Evolutionary conservation across 2,113 vertebrate species (phyloP).

Genomic region (Python bivittatus): DNA sequence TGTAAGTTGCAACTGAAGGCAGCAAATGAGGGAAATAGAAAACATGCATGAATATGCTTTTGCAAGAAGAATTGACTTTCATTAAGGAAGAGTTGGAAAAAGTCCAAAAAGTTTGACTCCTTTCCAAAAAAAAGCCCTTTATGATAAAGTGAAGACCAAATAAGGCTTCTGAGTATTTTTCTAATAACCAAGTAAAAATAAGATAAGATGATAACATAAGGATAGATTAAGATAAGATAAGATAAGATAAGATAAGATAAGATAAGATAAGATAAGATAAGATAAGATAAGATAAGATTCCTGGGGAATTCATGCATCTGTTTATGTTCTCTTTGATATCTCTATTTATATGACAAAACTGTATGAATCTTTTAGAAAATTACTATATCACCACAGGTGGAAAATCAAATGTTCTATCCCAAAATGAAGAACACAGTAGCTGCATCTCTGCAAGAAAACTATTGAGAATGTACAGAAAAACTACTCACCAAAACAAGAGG

Average conservation of each 20-base stretch:
- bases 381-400: neutral
- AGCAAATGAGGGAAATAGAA: neutral
- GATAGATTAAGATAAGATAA: too few species aligned
- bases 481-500: too few species aligned
- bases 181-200: neutral
- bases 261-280: too few species aligned
- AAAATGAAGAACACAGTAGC: neutral
- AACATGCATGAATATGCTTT: neutral
- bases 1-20: neutral
- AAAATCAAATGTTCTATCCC: neutral
- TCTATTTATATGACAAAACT: too few species aligned
- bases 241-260: too few species aligned
- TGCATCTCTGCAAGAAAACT: neutral
- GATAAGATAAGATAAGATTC: too few species aligned
- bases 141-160: neutral
- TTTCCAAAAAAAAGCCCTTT: neutral
- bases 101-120: neutral
- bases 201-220: too few species aligned
- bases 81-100: neutral
- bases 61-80: neutral
- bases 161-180: neutral
- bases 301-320: too few species aligned
- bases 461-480: too few species aligned
- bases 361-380: too few species aligned
- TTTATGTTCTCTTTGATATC: too few species aligned